Evolutionary conservation across 2,888 invertebrate genomes (phyloP), one percentile per base, ranked within the genome.

Genomic region (Barypeithes pellucidus): DNA sequence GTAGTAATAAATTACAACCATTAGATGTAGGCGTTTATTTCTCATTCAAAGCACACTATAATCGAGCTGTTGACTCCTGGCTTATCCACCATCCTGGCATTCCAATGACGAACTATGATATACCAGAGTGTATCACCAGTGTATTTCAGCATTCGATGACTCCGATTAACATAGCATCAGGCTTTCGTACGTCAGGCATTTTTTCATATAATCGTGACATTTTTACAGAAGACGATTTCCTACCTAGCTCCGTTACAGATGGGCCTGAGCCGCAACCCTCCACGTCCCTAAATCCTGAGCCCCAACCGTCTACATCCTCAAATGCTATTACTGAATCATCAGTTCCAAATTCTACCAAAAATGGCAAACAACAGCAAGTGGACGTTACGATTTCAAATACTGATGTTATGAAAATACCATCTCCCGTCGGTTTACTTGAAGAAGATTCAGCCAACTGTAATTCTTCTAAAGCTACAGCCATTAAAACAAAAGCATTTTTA

Each of bases 1-100:
- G 75, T 36, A 77, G 75, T 20, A 78, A 79, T 69, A 77, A 79
- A 36, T 59, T 78, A 60, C 79, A 81, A 63, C 79, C 77, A 39
- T 41, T 66, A 18, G 66, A 66, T 39, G 73, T 68, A 36, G 73
- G 73, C n/a, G 77, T 80, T 14, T 80, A 79, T 77, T 77, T 75
- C n/a, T 77, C 80, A n/a, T 69, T 78, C 16, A 80, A 81, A 60
- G 57, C 69, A 7, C 69, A 75, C 36, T 79, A 74, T 59, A 76
- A 76, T 67, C 47, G 66, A 20, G 76, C 77, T 61, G 66, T 60
- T n/a, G 72, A 50, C 60, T 71, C 76, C 22, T 78, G 66, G 74
- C 73, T 73, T 59, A 43, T 67, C n/a, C 57, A 61, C 50, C 54
- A 77, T 66, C 73, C 73, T 36, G 76, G 71, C 45, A 61, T 75